phyloP scores from a whole-genome alignment of 2,113 vertebrate genomes.

The human (Homo sapiens) region DNA sequence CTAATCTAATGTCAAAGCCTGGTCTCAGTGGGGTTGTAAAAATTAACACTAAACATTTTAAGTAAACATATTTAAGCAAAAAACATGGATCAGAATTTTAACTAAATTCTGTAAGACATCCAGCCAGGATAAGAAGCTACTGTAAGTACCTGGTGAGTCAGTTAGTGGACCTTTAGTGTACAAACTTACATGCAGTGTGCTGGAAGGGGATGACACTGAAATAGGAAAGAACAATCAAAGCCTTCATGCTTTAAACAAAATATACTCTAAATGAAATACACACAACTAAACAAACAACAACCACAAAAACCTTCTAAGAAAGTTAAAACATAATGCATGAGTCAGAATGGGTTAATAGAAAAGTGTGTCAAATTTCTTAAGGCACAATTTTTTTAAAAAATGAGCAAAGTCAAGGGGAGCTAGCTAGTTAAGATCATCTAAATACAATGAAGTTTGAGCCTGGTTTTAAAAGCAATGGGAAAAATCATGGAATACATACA shows the following conservation, averaged over 20 bases:
- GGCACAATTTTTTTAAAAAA: background rate
- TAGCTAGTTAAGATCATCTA: background rate
- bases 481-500: background rate
- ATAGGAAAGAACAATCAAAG: background rate
- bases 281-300: background rate
- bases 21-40: background rate
- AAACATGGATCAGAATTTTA: background rate
- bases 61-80: constrained; percentile 3
- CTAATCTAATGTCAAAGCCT: background rate
- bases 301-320: background rate
- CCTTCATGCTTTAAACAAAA: background rate
- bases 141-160: background rate
- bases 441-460: constrained; percentile 32
- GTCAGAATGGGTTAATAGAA: background rate
- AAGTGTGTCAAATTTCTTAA: background rate
- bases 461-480: background rate
- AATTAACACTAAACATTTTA: constrained; percentile 25
- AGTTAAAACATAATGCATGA: background rate
- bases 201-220: background rate
- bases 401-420: background rate
- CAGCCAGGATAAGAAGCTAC: background rate
- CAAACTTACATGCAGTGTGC: background rate
- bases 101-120: constrained; percentile 23
- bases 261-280: background rate
- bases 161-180: background rate